Evolutionary conservation across 2,113 vertebrate species (phyloP), one percentile per base, ranked within the genome.

Genomic region (Brachyhypopomus occidentalis): DNA sequence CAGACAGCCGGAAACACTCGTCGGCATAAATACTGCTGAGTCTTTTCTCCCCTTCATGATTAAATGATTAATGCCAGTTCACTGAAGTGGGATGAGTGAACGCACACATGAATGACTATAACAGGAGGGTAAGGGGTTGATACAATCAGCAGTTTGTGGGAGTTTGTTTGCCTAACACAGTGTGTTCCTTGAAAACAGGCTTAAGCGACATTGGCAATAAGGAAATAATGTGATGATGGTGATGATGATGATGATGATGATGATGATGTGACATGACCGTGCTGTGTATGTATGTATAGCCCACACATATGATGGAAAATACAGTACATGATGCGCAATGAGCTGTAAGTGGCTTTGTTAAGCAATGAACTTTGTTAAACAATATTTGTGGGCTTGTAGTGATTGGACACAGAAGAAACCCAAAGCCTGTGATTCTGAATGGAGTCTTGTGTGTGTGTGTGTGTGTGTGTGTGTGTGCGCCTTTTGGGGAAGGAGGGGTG

Each of bases 111-210:
- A 89, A 77, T 84, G 59, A 77, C 74, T 83, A 87, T 41, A 83
- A 38, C 25, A 45, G 72, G 16, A 7, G 23, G 77, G 36, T 20
- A 60, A 82, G 79, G 75, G 82, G 82, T 92, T 90, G 91, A 88
- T 80, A 88, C 87, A 88, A 91, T 90, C 87, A 91, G 89, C 85
- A 88, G 88, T 88, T 88, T 52, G 30, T 2, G 30, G 30, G 89
- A 88, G 88, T 88, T 88, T 90, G 87, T 86, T 74, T 80, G 81
- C 70, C 77, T 76, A 27, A 87, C 88, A 89, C 90, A 92, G 90
- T 87, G 86, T 86, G 88, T 90, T 89, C 89, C 89, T 89, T 92
- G 91, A 93, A 87, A 88, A 90, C 89, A 85, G 91, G 90, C 89
- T 84, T 88, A 91, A 90, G 86, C 83, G 79, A 80, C 88, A 81